phyloP scores from a whole-genome alignment of 2,113 vertebrate species.

The Guaruba guarouba region DNA sequence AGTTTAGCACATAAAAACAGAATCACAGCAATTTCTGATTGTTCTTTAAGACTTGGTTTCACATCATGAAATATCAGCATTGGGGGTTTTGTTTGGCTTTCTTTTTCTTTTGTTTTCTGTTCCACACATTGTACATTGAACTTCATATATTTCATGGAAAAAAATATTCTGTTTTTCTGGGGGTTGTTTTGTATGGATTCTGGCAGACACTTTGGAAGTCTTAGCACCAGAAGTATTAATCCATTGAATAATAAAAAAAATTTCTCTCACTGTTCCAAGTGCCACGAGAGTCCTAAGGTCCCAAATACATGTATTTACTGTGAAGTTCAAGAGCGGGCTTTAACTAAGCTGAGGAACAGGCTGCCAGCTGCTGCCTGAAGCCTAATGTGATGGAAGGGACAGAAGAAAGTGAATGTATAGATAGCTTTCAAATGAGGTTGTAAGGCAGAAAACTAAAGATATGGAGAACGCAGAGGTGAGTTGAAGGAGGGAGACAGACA shows the following conservation, averaged over 20 bases:
- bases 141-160: not conserved
- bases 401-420: not conserved
- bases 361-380: not conserved
- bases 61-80: not conserved
- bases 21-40: not conserved
- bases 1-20: slow-evolving; percentile 19
- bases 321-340: not conserved
- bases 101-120: not conserved
- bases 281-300: not conserved
- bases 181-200: not conserved
- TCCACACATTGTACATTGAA: not conserved
- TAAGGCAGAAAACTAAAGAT: not conserved
- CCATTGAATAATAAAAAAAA: not conserved
- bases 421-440: not conserved
- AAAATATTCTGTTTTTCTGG: not conserved
- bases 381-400: not conserved
- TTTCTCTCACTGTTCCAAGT: not conserved
- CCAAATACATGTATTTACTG: not conserved
- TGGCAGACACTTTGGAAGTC: not conserved
- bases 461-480: not conserved
- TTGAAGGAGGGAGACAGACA: not conserved
- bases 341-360: not conserved
- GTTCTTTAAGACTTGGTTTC: not conserved
- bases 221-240: not conserved
- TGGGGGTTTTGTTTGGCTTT: not conserved